Percentiles rank a stretch among this genome's conserved stretches.
phyloP scores from a whole-genome alignment of 1,140 invertebrate genomes.

The Pteromalus puparum region DNA sequence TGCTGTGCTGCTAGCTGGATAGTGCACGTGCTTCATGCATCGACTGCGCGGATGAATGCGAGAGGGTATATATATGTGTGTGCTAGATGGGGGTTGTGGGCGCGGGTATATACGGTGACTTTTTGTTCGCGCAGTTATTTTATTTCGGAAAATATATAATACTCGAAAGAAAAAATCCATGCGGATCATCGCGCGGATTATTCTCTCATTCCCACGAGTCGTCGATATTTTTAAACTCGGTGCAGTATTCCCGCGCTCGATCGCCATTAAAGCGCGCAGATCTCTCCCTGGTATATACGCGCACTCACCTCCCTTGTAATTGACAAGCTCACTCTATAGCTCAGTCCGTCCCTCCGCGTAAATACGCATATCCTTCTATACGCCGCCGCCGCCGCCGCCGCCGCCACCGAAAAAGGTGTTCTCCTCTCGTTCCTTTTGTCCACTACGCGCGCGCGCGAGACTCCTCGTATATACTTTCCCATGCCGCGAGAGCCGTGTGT shows the following conservation, averaged over 20 bases:
- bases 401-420: background rate
- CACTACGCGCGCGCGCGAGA: too few relatives aligned
- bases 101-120: too few relatives aligned
- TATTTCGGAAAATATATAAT: too few relatives aligned
- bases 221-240: background rate
- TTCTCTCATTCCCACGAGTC: background rate
- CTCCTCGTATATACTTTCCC: too few relatives aligned
- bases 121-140: too few relatives aligned
- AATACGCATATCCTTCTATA: background rate
- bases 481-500: background rate
- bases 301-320: background rate
- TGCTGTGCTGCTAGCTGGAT: background rate
- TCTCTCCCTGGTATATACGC: background rate
- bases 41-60: background rate
- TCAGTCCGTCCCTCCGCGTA: background rate
- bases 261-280: background rate
- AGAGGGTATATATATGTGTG: background rate
- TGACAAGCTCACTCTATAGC: conserved; percentile 1
- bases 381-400: too few relatives aligned
- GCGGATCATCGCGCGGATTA: too few relatives aligned
- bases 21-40: background rate
- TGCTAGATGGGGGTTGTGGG: background rate
- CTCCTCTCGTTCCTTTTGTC: background rate
- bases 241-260: background rate
- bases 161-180: too few relatives aligned